Base-by-base conservation (phyloP, 92 coral and sea anemone species). In the Hydrozoanthus gracilis region DNA sequence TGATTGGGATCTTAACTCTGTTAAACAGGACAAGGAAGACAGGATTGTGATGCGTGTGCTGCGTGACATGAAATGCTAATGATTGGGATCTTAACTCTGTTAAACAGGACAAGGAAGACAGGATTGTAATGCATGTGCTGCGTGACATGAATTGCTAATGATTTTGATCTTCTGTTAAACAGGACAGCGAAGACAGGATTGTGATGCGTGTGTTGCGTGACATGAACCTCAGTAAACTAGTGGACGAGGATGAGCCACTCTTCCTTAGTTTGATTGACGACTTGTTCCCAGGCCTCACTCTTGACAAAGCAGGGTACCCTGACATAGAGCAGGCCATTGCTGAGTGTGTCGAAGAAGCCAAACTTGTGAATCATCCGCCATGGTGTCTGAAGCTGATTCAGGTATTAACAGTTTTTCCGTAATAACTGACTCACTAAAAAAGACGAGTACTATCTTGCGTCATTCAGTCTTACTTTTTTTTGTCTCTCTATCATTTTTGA, bases 151-250 rank as follows among this genome's bases (percentile, higher is more conserved):
- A 96, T 14, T 27, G 17, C 68, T 62, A 20, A 62, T 62, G 3
- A 14, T 20, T 1, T 62, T 10, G 27, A 27, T 6, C 3, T 68
- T 68, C 7, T 68, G 6, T 44, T 79, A 58, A 44, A 51, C 89
- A 96, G 98, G 98, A 96, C 92, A 89, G 98, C 55, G 98, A 96
- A 89, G 98, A 96, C 72, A 89, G 98, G 18, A 96, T 96, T 86
- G 98, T 96, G 86, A 96, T 96, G 99, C 89, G 99, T 73, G 99
- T 96, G 65, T 87, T 96, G 58, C 99, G 99, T 83, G 99, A 96
- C 95, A 96, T 96, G 99, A 96, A 96, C 84, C 89, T 96, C 71
- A 96, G 99, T 79, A 96, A 96, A 47, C 93, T 96, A 20, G 99
- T 96, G 18, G 99, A 96, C 78, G 98, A 96, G 76, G 99, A 96